Conservation (phyloP, 2,888 invertebrate species). For the Caenorhabditis panamensis region DNA sequence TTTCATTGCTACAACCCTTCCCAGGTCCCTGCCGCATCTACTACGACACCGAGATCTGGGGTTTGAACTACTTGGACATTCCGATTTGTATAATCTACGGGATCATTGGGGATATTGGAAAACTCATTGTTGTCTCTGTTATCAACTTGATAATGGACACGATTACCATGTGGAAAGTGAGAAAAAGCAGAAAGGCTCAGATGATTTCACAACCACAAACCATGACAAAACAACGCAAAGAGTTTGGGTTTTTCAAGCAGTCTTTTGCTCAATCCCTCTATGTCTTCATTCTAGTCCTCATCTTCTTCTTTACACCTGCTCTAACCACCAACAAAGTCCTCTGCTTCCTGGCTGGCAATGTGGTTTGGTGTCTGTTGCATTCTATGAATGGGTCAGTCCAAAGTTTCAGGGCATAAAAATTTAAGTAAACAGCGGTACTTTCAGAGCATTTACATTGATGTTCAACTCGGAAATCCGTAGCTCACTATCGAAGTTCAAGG, state of each 20-base stretch:
- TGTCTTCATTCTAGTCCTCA: neutral
- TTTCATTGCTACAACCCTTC: neutral
- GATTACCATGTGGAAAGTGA: constrained; percentile 33
- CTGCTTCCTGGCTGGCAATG: neutral
- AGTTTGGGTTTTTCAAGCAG: constrained; percentile 40
- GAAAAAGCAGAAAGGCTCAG: constrained; percentile 11
- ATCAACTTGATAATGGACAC: constrained; percentile 29
- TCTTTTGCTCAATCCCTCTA: constrained; percentile 15
- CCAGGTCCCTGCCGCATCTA: constrained; percentile 15
- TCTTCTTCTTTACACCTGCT: neutral
- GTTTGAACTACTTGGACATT: neutral
- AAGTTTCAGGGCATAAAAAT: neutral
- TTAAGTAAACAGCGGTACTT: neutral
- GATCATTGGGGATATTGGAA: neutral
- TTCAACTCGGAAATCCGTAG: constrained; percentile 32
- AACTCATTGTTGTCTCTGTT: neutral
- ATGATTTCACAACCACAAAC: constrained; percentile 11
- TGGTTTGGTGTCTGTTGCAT: constrained; percentile 18
- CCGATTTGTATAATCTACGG: constrained; percentile 8
- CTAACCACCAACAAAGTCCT: neutral
- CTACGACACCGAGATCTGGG: constrained; percentile 6
- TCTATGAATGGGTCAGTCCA: constrained; percentile 17
- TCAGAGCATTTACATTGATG: constrained; percentile 5
- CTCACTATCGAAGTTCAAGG: too few relatives aligned
- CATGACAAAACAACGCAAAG: constrained; percentile 18